phyloP scores from a whole-genome alignment of 2,888 invertebrate genomes.

The Epirrhoe alternata region DNA sequence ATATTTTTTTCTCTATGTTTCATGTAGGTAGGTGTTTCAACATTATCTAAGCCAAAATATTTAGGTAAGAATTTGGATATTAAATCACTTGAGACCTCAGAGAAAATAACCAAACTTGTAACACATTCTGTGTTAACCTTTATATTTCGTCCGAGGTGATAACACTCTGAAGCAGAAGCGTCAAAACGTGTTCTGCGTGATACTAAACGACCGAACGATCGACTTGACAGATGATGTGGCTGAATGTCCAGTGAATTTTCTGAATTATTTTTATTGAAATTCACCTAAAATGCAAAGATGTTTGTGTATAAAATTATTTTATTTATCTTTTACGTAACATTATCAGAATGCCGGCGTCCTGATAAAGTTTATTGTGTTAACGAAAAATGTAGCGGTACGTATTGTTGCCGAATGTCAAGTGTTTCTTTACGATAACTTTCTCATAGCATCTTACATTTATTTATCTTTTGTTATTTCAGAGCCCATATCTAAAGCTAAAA shows the following conservation, averaged over 20 bases:
- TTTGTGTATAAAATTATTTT: conserved; percentile 71
- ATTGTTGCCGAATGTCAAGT: conserved; percentile 38
- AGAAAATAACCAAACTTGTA: too few species aligned
- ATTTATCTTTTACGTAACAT: conserved; percentile 69
- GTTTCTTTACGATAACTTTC: conserved; percentile 49
- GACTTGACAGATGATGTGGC: conserved; percentile 84
- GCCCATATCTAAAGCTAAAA: conserved; percentile 87
- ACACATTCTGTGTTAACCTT: too few species aligned
- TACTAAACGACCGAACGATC: conserved; percentile 49
- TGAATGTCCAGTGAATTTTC: conserved; percentile 70
- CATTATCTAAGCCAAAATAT: too few species aligned
- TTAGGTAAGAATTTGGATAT: too few species aligned
- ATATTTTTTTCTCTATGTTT: too few species aligned
- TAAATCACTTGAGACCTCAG: too few species aligned
- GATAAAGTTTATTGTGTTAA: conserved; percentile 90
- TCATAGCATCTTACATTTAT: conserved; percentile 44
- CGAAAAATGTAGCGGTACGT: conserved; percentile 88
- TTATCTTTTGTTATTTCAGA: conserved; percentile 70
- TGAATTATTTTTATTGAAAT: conserved; percentile 59
- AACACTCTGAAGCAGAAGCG: neutral
- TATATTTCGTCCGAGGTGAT: too few species aligned
- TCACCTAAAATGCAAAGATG: conserved; percentile 78
- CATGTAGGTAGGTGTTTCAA: too few species aligned
- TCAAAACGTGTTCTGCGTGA: conserved; percentile 35
- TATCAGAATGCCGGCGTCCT: conserved; percentile 81